phyloP scores from a whole-genome alignment of 2,113 vertebrate species.

The Neolamprologus sp. region DNA sequence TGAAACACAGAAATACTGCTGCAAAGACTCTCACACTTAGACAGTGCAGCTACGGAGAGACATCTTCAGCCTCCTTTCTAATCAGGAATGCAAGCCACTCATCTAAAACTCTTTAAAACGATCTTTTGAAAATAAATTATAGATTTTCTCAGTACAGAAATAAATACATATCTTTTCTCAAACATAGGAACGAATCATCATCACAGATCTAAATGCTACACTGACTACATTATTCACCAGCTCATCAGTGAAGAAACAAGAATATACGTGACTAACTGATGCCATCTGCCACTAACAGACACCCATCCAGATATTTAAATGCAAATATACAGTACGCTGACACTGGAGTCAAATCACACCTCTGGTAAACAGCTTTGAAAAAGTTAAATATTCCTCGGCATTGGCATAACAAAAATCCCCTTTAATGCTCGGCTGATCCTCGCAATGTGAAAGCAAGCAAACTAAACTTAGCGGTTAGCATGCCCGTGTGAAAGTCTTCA shows the following conservation, averaged over 20 bases:
- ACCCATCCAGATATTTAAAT: conserved; percentile 54
- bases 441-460: neutral
- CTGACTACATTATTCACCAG: conserved; percentile 46
- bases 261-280: conserved; percentile 46
- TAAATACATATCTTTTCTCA: conserved; percentile 63
- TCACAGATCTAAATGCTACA: conserved; percentile 57
- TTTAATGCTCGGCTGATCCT: neutral
- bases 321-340: conserved; percentile 53
- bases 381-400: conserved; percentile 7
- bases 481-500: neutral
- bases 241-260: conserved; percentile 32
- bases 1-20: conserved; percentile 13
- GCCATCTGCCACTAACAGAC: conserved; percentile 41
- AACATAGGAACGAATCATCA: conserved; percentile 55
- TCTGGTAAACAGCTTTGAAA: conserved; percentile 34
- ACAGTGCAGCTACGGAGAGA: conserved; percentile 36
- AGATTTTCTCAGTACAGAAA: conserved; percentile 61
- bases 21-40: conserved; percentile 6
- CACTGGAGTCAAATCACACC: conserved; percentile 18
- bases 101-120: conserved; percentile 51
- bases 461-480: neutral
- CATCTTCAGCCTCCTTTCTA: conserved; percentile 5
- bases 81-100: conserved; percentile 45
- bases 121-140: conserved; percentile 63
- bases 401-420: conserved; percentile 1